Evolutionary conservation across 2,888 invertebrate genomes (phyloP), one percentile per base, ranked within the genome.

Genomic region (Luperina testacea): DNA sequence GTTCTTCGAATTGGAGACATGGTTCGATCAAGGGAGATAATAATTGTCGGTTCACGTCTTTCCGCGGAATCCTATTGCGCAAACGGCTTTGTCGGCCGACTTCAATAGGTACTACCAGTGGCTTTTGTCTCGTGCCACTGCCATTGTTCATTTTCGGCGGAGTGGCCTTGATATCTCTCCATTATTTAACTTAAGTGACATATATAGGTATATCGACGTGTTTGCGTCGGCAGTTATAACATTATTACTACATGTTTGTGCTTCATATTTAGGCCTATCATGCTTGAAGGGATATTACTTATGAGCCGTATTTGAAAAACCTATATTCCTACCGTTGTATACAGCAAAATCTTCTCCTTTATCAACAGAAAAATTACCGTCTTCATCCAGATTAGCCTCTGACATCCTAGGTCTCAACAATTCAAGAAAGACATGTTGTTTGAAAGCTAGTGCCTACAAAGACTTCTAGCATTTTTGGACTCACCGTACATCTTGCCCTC

Each of bases 401-500:
- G n/a, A n/a, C 48, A 42, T 64, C 9, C 5, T 38, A 61, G 24
- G 15, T 72, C 42, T 72, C 6, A 32, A 64, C 13, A 51, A 20
- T 65, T 51, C 11, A 65, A 38, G n/a, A 51, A 73, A 38, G 6
- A 48, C 13, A 61, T 69, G 11, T 32, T 24, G 38, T 68, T 32
- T 57, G 45, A 69, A 64, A 57, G 74, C 83, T 69, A 78, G 73
- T 70, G 76, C 72, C 67, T 78, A 64, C 48, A 80, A 78, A 78
- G 79, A 86, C 84, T 90, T 92, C 90, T 92, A 92, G 90, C 91
- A 93, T 92, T 91, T 92, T 92, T 92, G 92, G 94, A 98, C 99
- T 98, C 97, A 99, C 99, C 99, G 97, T 99, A 99, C 99, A 99
- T 99, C 98, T 99, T 99, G 95, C 99, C 99, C 97, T 99, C 99